Evolutionary conservation across 2,113 vertebrate genomes (phyloP).

Genomic region (Thalassoma bifasciatum): DNA sequence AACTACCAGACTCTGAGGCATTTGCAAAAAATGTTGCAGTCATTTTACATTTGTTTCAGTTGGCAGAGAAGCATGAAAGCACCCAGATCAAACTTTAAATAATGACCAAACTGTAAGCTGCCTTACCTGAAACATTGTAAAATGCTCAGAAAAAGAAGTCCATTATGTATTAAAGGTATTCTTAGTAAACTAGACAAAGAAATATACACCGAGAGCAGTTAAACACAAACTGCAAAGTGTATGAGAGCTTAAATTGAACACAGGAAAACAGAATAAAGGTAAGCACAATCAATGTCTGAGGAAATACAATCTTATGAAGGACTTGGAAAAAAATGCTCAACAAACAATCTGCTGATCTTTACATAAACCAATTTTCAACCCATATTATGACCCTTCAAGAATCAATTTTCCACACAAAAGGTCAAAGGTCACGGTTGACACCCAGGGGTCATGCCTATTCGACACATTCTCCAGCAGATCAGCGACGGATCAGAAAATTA

Average conservation of each 20-base stretch:
- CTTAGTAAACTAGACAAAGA: not conserved
- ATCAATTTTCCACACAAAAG: slow-evolving; percentile 49
- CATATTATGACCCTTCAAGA: slow-evolving; percentile 20
- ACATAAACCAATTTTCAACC: slow-evolving; percentile 19
- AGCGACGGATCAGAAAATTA: slow-evolving; percentile 76
- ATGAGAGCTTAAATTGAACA: no score
- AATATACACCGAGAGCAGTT: no score
- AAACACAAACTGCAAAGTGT: not conserved
- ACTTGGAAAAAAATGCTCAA: not conserved
- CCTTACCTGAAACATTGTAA: not conserved
- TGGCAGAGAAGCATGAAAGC: not conserved
- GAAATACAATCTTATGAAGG: not conserved
- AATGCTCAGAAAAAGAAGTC: not conserved
- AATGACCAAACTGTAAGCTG: not conserved
- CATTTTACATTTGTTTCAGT: not conserved
- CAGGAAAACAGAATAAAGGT: not conserved
- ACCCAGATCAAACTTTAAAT: not conserved
- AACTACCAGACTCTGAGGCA: not conserved
- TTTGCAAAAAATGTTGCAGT: slow-evolving; percentile 4
- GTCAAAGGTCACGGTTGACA: slow-evolving; percentile 55
- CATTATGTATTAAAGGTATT: not conserved
- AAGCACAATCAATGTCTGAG: not conserved
- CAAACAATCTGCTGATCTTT: slow-evolving; percentile 22
- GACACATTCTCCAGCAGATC: slow-evolving; percentile 59
- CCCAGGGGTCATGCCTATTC: slow-evolving; percentile 29